These are phyloP conservation scores for Oostethus manadensis DNA, from an alignment of 2,113 vertebrate species.

Conservation along the genomic window DNA sequence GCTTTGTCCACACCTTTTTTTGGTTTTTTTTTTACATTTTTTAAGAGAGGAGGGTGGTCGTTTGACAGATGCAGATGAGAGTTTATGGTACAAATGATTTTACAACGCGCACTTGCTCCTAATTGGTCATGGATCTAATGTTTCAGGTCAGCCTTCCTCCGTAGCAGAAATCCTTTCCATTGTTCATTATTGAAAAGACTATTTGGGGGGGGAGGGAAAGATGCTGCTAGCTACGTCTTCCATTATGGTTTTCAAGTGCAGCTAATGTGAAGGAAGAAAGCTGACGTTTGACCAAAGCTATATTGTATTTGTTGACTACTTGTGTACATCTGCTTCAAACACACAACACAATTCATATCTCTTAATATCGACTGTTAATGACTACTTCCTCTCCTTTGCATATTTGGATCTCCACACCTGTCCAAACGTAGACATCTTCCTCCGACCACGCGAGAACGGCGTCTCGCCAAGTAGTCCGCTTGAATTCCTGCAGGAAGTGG, in stretches of 20 bases:
- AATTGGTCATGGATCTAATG: constrained; percentile 6
- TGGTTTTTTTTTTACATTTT: constrained; percentile 13
- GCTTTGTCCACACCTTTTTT: constrained; percentile 18
- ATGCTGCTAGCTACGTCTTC: no score
- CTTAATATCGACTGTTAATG: neutral
- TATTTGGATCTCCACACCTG: constrained; percentile 7
- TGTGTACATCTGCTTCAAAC: neutral
- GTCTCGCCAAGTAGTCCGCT: no score
- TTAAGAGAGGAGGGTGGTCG: neutral
- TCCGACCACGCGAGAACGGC: no score
- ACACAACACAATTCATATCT: neutral
- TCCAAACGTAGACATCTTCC: no score
- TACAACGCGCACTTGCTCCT: constrained; percentile 56
- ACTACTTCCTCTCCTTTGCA: neutral
- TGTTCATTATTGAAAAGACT: no score
- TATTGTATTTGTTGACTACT: no score
- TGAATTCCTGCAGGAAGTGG: no score
- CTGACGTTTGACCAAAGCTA: no score
- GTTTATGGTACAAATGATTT: constrained; percentile 78
- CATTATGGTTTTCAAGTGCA: no score
- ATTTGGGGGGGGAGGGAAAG: no score
- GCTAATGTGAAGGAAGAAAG: no score
- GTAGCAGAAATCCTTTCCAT: no score
- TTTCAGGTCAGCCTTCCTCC: constrained; percentile 3
- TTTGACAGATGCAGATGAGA: constrained; percentile 71